phyloP scores from a whole-genome alignment of 2,113 vertebrate genomes.

The Romanogobio albipinnatus region DNA sequence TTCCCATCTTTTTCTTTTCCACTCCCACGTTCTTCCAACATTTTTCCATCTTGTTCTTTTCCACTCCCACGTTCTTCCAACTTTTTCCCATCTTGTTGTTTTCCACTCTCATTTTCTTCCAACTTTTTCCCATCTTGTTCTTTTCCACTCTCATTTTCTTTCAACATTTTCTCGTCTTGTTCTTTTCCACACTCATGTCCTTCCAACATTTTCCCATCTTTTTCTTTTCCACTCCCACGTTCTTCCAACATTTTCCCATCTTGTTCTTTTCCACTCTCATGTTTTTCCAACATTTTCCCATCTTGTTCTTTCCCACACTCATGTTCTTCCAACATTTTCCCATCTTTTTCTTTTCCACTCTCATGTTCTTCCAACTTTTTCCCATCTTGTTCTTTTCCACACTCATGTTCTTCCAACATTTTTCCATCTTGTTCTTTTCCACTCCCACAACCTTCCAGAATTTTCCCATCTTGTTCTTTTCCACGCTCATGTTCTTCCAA shows the following conservation, averaged over 20 bases:
- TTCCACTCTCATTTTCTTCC: background rate
- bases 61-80: no score
- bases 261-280: background rate
- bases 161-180: no score
- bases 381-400: background rate
- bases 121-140: no score
- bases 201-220: background rate
- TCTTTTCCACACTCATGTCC: no score
- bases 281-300: background rate
- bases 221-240: background rate
- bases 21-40: background rate
- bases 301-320: background rate
- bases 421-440: background rate
- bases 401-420: background rate
- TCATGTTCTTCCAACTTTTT: background rate
- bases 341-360: background rate
- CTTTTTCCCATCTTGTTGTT: background rate
- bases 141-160: no score
- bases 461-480: no score
- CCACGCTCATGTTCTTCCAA: background rate
- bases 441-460: no score
- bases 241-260: background rate
- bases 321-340: background rate
- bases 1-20: background rate
- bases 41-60: background rate